Percentiles rank a stretch among this genome's conserved stretches.
Evolutionary conservation across 2,113 vertebrate genomes (phyloP).

Genomic region (Hyperopisus bebe): DNA sequence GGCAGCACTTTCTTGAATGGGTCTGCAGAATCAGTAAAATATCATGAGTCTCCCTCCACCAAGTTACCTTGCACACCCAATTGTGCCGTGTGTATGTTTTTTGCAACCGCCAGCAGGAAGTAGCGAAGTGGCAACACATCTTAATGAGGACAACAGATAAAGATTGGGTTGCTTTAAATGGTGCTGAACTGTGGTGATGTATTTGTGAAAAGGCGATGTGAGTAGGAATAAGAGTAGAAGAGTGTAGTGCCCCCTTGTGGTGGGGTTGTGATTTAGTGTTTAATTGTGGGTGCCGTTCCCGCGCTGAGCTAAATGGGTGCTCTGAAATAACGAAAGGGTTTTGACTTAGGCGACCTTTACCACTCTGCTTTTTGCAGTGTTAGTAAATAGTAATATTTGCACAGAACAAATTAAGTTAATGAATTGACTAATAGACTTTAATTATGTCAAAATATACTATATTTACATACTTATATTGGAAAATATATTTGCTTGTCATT

Average conservation of each 20-base stretch:
- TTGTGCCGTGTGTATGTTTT: neutral
- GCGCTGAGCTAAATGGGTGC: neutral
- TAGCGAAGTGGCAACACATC: neutral
- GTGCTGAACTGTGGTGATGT: neutral
- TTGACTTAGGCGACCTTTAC: neutral
- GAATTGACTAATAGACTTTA: neutral
- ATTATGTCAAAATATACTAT: neutral
- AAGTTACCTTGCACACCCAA: neutral
- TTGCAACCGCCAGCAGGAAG: neutral
- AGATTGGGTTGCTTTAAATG: neutral
- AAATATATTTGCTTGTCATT: neutral
- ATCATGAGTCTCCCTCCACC: neutral
- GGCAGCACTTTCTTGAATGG: neutral
- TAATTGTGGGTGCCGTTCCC: neutral
- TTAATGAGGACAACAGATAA: neutral
- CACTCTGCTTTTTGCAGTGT: neutral
- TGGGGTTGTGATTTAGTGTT: neutral
- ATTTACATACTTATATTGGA: neutral
- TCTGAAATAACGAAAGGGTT: neutral
- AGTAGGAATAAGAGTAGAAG: neutral
- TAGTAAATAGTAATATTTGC: conserved; percentile 3
- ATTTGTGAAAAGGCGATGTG: neutral
- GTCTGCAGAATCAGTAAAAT: neutral
- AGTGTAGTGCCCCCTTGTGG: neutral
- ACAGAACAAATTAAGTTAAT: conserved; percentile 3